Evolutionary conservation across 1,140 invertebrate genomes (phyloP).

Genomic region (Colletes gigas): DNA sequence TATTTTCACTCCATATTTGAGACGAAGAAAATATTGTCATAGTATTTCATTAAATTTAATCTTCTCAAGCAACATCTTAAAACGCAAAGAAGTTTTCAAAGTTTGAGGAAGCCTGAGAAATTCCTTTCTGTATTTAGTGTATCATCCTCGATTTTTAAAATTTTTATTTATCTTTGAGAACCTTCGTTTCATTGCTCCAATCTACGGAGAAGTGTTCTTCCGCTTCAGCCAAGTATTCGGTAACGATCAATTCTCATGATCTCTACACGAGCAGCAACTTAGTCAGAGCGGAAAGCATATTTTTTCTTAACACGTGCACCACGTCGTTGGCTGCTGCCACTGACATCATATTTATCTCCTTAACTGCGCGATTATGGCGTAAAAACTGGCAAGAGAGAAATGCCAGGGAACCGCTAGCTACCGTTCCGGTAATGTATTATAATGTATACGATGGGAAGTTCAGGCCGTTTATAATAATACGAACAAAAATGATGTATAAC

Average conservation of each 20-base stretch:
- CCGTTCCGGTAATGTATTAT: conserved; percentile 60
- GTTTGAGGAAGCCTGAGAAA: too few species aligned
- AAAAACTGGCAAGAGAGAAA: conserved; percentile 64
- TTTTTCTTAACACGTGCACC: conserved; percentile 66
- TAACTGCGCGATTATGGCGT: conserved; percentile 74
- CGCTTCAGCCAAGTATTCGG: conserved; percentile 28
- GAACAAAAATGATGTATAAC: conserved; percentile 60
- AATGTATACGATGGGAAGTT: conserved; percentile 68
- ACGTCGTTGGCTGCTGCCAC: conserved; percentile 67
- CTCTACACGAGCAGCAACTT: conserved; percentile 46
- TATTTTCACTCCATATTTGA: too few species aligned
- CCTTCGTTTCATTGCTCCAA: not conserved
- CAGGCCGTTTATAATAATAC: conserved; percentile 68
- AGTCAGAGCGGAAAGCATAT: conserved; percentile 58
- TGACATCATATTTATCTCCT: conserved; percentile 77
- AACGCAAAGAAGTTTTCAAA: too few species aligned
- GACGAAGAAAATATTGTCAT: too few species aligned
- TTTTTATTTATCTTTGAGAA: not conserved
- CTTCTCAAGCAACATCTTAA: too few species aligned
- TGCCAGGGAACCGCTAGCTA: conserved; percentile 31
- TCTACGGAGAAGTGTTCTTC: not conserved
- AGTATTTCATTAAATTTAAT: not conserved
- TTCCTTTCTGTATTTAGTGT: too few species aligned
- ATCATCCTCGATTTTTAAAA: too few species aligned
- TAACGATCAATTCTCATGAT: conserved; percentile 34